These are phyloP conservation scores for Osmoderma eremita DNA, from an alignment of 2,888 invertebrate species.

Conservation along the genomic window DNA sequence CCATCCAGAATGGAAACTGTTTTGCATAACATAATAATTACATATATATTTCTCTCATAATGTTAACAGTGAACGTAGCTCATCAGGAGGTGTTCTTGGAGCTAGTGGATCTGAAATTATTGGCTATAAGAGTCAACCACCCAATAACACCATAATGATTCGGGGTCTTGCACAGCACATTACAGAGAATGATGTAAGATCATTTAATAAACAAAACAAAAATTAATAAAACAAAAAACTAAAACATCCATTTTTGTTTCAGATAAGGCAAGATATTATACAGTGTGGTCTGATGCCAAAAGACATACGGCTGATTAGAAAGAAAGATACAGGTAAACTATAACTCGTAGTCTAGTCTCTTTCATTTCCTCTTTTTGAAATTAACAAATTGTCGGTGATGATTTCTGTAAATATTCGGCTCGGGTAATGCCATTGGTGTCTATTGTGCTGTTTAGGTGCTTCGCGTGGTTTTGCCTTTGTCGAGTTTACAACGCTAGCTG, in stretches of 20 bases:
- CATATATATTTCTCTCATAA: conserved; percentile 40
- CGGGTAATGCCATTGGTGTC: conserved; percentile 64
- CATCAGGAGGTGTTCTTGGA: conserved; percentile 60
- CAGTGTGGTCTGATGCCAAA: conserved; percentile 79
- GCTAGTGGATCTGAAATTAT: conserved; percentile 64
- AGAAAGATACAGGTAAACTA: conserved; percentile 82
- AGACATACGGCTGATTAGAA: conserved; percentile 84
- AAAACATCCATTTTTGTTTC: conserved; percentile 54
- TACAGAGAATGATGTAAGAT: conserved; percentile 79
- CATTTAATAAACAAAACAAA: no score
- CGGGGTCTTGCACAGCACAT: conserved; percentile 79
- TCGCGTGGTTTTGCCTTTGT: conserved; percentile 91
- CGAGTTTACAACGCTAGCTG: conserved; percentile 89
- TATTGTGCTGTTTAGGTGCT: conserved; percentile 82
- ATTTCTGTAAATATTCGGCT: conserved; percentile 50
- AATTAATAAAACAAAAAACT: no score
- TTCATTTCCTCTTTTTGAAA: conserved; percentile 13
- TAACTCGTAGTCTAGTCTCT: conserved; percentile 22
- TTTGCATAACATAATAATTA: conserved; percentile 38
- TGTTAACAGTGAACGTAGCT: conserved; percentile 61
- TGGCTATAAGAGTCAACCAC: conserved; percentile 64
- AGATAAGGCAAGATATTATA: conserved; percentile 83
- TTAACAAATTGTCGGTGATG: conserved; percentile 33
- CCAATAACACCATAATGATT: conserved; percentile 77
- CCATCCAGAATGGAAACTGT: conserved; percentile 40